Conservation (phyloP, 1,140 invertebrate genomes). For the Vollenhovia emeryi region DNA sequence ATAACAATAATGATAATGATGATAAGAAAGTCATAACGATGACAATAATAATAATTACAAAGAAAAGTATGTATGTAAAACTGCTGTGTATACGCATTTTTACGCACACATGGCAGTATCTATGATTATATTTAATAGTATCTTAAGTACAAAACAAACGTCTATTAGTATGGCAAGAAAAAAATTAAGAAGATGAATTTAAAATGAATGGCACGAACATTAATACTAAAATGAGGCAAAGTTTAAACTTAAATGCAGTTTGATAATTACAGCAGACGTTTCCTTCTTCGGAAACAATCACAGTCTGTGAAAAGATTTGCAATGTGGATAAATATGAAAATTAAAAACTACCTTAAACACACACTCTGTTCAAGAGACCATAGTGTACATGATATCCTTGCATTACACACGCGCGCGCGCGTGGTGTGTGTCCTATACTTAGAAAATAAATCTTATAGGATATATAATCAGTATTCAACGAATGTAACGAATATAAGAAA, state of each 20-base stretch:
- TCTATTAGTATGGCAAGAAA: constrained; percentile 73
- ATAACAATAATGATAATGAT: constrained; percentile 39
- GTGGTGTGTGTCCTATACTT: neutral
- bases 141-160: constrained; percentile 30
- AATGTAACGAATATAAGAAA: constrained; percentile 74
- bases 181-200: constrained; percentile 53
- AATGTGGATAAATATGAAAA: constrained; percentile 59
- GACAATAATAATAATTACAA: neutral
- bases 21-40: constrained; percentile 11
- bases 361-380: neutral
- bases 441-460: constrained; percentile 66
- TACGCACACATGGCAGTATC: neutral
- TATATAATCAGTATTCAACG: constrained; percentile 78
- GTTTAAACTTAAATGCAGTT: constrained; percentile 41
- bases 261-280: constrained; percentile 58
- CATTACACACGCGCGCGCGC: neutral
- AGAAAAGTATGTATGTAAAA: constrained; percentile 2
- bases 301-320: constrained; percentile 68
- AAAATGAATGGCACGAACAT: constrained; percentile 75
- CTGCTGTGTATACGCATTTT: neutral
- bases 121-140: neutral
- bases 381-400: neutral
- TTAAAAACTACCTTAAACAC: constrained; percentile 36
- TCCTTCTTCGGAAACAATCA: constrained; percentile 64
- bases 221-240: constrained; percentile 62